Evolutionary conservation across 2,113 vertebrate species (phyloP).

Genomic region (Catharus minimus): DNA sequence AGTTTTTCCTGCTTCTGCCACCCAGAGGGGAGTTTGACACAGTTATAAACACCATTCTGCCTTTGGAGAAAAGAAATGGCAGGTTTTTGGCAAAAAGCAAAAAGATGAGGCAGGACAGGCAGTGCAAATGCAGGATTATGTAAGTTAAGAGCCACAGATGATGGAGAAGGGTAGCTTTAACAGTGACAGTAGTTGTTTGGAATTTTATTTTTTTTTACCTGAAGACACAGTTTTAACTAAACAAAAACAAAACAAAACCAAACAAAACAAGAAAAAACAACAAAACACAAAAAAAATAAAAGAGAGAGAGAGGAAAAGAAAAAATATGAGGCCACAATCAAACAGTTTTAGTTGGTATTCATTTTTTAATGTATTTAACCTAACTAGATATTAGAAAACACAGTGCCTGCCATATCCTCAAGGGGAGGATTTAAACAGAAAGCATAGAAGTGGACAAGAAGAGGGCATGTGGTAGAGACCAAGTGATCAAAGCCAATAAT

Average conservation of each 20-base stretch:
- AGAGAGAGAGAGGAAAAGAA: too few species aligned
- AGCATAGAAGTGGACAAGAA: background rate
- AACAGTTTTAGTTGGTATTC: background rate
- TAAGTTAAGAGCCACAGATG: background rate
- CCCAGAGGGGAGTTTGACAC: background rate
- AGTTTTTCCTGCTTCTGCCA: background rate
- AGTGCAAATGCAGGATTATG: background rate
- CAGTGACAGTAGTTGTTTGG: background rate
- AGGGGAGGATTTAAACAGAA: background rate
- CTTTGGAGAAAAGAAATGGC: background rate
- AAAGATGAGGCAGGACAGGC: background rate
- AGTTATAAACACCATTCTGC: background rate
- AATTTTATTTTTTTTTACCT: background rate
- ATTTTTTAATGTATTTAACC: background rate
- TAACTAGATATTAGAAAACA: background rate
- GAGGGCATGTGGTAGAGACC: background rate
- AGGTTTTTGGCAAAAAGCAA: background rate
- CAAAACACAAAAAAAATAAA: too few species aligned
- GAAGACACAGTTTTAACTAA: background rate
- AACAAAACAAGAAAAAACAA: accelerated
- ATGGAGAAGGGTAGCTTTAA: background rate
- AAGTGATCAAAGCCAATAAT: background rate
- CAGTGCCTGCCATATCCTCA: background rate
- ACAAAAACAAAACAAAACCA: too few species aligned
- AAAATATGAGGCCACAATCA: background rate